Base-by-base conservation (phyloP, 2,113 vertebrate species). In the Ceratotherium simum region DNA sequence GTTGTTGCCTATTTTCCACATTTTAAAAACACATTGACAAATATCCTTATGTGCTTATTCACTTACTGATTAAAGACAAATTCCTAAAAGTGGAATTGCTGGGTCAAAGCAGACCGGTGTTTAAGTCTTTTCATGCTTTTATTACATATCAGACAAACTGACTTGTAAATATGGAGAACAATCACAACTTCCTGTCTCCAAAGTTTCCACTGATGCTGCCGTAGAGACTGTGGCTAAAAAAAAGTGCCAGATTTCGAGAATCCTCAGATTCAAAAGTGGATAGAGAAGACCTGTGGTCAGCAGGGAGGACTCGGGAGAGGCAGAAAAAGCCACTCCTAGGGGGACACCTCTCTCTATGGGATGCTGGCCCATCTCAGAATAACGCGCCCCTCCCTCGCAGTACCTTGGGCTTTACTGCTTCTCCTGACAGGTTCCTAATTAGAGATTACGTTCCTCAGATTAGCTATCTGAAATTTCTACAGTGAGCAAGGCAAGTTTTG, bases 311-410 rank as follows among this genome's bases (percentile, higher is more conserved):
- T 3, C 29, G 8, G 36, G 29, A 17, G 33, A 39, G 56, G 46
- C 42, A 0, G 51, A 39, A 17, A 33, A 79, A 42, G 48, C 2
- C 2, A 6, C 33, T 8, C 13, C 42, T 23, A 54, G 51, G 13
- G 13, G 14, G 3, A 0, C 46, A 5, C 12, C 56, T 2, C 0
- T 13, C 39, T 23, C 42, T 31, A 8, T 5, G 10, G 23, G n/a
- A 39, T 0, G 2, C 9, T 20, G 2, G 6, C 16, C 23, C 0
- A 1, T 10, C 39, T 95, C 72, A 36, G 42, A 64, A 36, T 20
- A 14, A 27, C 0, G 0, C 1, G 18, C 4, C 4, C 2, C 42
- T n/a, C 6, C 20, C 20, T 60, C 54, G n/a, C 29, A 21, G 6
- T 23, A 29, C 64, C 64, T 29, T 11, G 9, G 18, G 33, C 20